Conservation (phyloP, 1,140 invertebrate species). For the Orchesella cincta region DNA sequence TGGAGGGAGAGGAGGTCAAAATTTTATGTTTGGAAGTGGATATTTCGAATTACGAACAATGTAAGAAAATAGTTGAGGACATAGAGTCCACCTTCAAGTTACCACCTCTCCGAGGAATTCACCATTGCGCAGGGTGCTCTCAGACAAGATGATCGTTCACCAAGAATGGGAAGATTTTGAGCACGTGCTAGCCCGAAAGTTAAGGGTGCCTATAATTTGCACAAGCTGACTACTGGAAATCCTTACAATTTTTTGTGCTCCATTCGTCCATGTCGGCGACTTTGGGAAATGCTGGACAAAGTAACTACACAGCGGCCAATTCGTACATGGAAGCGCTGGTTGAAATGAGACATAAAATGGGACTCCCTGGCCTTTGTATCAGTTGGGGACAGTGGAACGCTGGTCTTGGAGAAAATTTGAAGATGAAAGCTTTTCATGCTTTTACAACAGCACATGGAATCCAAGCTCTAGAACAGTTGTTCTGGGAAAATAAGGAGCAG, state of each 20-base stretch:
- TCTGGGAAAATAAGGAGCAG: neutral
- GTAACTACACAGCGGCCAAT: neutral
- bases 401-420: neutral
- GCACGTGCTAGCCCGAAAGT: neutral
- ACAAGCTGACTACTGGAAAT: neutral
- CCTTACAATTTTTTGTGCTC: too few relatives aligned
- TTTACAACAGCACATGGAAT: neutral
- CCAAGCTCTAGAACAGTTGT: neutral
- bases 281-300: neutral
- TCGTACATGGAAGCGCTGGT: neutral
- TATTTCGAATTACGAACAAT: neutral
- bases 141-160: neutral
- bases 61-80: neutral
- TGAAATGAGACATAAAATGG: neutral
- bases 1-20: neutral
- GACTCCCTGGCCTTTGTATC: neutral
- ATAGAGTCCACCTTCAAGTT: neutral
- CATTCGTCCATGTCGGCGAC: neutral
- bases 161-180: neutral
- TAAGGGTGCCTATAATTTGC: neutral
- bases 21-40: neutral
- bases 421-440: neutral
- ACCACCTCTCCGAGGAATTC: constrained; percentile 25
- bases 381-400: neutral
- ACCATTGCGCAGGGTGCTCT: constrained; percentile 31